Evolutionary conservation across 2,888 invertebrate genomes (phyloP).

Genomic region (Rotaria magnacalcarata): DNA sequence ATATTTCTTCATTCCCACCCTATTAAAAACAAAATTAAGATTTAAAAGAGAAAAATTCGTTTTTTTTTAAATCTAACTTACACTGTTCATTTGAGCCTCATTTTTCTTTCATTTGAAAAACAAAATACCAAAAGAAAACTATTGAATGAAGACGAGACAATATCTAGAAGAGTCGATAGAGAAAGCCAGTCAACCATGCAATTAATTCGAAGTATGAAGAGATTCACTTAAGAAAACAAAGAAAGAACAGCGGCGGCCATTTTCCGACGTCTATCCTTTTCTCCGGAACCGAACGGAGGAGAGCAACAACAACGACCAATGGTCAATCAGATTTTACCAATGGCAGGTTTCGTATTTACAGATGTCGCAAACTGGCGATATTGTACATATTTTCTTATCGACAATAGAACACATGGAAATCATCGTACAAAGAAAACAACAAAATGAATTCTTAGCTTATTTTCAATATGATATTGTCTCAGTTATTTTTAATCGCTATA

Average conservation of each 20-base stretch:
- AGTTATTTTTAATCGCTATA: too few species aligned
- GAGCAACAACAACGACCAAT: not conserved
- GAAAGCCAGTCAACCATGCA: not conserved
- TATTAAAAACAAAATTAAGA: not conserved
- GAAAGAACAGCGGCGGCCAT: conserved; percentile 2
- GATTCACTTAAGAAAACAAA: conserved; percentile 29
- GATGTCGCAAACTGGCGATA: not conserved
- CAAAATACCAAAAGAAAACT: not conserved
- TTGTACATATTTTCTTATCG: too few species aligned
- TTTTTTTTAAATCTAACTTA: not conserved
- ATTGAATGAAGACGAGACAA: not conserved
- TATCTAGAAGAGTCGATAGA: not conserved
- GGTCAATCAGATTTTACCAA: not conserved
- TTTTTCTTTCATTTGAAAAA: not conserved
- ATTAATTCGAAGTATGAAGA: not conserved
- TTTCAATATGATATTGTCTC: too few species aligned
- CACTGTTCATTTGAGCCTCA: conserved; percentile 10
- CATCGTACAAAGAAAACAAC: too few species aligned
- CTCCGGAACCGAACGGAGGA: not conserved
- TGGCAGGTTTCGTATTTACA: not conserved
- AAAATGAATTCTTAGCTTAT: too few species aligned
- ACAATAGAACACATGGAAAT: too few species aligned
- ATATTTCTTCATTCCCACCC: not conserved
- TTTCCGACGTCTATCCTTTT: conserved; percentile 14
- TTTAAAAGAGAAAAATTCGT: not conserved